Percentiles rank a stretch among this genome's conserved stretches.
Conservation (phyloP, 2,888 invertebrate genomes). For the Eueremaeus valkanovi region DNA sequence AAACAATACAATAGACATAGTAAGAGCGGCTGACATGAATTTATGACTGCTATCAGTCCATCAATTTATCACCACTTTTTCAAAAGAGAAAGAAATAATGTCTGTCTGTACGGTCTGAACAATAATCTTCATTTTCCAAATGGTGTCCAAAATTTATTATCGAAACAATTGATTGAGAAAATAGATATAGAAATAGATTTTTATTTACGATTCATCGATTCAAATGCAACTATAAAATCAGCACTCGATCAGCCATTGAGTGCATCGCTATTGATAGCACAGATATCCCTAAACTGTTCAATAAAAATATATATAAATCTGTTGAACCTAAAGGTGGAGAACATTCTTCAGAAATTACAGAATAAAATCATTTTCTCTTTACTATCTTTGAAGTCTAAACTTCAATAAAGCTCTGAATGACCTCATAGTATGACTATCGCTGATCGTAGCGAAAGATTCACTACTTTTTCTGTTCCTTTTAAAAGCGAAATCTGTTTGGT, state of each 20-base stretch:
- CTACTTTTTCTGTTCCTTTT: background rate
- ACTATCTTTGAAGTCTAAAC: background rate
- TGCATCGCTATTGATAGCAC: background rate
- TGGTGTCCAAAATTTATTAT: background rate
- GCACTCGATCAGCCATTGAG: constrained; percentile 3
- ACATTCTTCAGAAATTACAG: background rate
- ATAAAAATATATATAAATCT: constrained; percentile 23
- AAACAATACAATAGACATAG: background rate
- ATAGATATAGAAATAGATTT: no score
- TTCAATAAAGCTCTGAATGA: background rate
- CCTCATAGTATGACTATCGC: background rate
- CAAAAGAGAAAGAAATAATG: background rate
- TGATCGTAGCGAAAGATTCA: background rate
- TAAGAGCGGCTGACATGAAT: background rate
- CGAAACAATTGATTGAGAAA: constrained; percentile 8
- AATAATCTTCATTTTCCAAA: constrained; percentile 23
- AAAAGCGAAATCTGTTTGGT: background rate
- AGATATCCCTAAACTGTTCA: background rate
- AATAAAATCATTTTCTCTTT: background rate
- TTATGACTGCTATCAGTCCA: constrained; percentile 9
- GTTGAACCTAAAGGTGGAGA: constrained; percentile 12
- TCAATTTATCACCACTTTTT: constrained; percentile 23
- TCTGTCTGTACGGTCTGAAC: background rate
- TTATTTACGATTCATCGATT: background rate
- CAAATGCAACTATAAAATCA: background rate